A percentile compares a stretch with the other conserved stretches of the same genome.
Conservation (phyloP, 1,140 invertebrate species). For the Drosophila takahashii region DNA sequence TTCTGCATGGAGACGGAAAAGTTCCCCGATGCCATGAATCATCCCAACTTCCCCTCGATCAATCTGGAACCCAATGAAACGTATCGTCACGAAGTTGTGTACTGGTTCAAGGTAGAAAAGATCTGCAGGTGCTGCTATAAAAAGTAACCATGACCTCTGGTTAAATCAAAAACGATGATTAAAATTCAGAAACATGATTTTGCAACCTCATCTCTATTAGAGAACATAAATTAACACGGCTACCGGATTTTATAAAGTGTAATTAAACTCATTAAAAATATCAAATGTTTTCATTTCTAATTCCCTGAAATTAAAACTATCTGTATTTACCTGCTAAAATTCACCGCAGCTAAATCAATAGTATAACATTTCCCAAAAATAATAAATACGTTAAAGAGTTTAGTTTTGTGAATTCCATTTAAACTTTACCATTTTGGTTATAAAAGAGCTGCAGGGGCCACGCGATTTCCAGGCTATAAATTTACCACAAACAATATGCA, state of each 20-base stretch:
- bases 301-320: not conserved
- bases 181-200: too few relatives aligned
- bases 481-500: constrained; percentile 42
- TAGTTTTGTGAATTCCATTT: not conserved
- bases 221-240: too few relatives aligned
- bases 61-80: not conserved
- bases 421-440: not conserved
- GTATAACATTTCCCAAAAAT: not conserved
- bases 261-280: not conserved
- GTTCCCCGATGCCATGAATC: constrained; percentile 1
- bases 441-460: not conserved
- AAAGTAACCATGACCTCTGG: not conserved
- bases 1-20: constrained; percentile 1
- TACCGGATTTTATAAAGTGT: not conserved
- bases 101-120: constrained; percentile 7
- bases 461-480: constrained; percentile 32
- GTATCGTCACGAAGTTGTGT: not conserved
- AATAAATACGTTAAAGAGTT: not conserved
- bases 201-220: too few relatives aligned
- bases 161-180: not conserved
- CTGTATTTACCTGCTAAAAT: not conserved
- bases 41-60: not conserved
- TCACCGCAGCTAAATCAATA: not conserved
- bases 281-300: too few relatives aligned
- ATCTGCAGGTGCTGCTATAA: constrained; percentile 8